Evolutionary conservation across 2,797 vertebrate genomes (phyloP).

Genomic region (Aulostomus chinensis): DNA sequence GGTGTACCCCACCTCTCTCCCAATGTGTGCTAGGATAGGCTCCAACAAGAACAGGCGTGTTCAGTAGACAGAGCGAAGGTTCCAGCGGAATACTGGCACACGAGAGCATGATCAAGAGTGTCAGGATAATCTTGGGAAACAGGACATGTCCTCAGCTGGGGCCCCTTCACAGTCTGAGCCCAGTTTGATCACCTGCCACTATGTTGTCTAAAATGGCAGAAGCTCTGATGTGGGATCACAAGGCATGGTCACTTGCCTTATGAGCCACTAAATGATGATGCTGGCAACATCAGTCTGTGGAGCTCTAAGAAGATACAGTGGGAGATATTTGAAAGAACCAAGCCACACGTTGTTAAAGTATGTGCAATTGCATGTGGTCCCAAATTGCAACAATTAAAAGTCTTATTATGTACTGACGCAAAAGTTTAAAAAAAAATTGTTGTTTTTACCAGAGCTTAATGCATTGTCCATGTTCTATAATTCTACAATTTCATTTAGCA

Average conservation of each 20-base stretch:
- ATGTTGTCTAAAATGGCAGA: conserved; percentile 28
- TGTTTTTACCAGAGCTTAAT: no score
- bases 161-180: conserved; percentile 29
- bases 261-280: conserved; percentile 43
- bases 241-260: conserved; percentile 19
- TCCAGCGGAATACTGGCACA: no score
- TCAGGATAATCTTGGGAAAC: conserved; percentile 36
- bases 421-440: no score
- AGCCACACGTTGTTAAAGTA: conserved; percentile 7
- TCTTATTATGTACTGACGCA: no score
- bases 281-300: conserved; percentile 10
- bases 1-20: no score
- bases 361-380: background rate
- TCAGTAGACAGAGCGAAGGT: no score
- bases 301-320: conserved; percentile 4
- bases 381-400: no score
- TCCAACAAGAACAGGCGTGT: no score
- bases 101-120: no score
- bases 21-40: no score
- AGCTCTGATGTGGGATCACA: conserved; percentile 17
- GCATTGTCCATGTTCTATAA: no score
- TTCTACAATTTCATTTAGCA: no score
- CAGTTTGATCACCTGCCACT: conserved; percentile 29
- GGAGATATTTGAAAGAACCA: conserved; percentile 8
- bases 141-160: conserved; percentile 9